phyloP scores from a whole-genome alignment of 2,113 vertebrate species.

The Nycticebus coucang region DNA sequence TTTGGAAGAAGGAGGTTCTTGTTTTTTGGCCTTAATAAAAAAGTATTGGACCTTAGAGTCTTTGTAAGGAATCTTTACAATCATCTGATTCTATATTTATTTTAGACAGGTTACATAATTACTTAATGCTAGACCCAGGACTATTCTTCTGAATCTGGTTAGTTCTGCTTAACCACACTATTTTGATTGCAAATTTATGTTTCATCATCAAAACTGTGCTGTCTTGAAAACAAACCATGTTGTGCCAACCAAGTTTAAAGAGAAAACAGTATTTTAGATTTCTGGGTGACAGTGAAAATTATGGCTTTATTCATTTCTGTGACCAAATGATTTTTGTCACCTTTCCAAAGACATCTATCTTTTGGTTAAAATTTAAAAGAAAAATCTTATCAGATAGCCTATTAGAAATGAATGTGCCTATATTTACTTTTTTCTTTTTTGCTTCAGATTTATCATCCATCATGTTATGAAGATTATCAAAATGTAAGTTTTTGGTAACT shows the following conservation, averaged over 20 bases:
- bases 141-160: neutral
- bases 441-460: slow-evolving; percentile 96
- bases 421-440: slow-evolving; percentile 48
- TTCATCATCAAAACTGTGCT: slow-evolving; percentile 39
- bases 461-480: slow-evolving; percentile 98
- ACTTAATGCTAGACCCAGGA: slow-evolving; percentile 1
- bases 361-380: slow-evolving; percentile 42
- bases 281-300: neutral
- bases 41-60: slow-evolving; percentile 19
- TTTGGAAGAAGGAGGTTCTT: slow-evolving; percentile 13
- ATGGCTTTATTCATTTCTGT: neutral
- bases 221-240: neutral
- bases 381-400: slow-evolving; percentile 13
- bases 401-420: slow-evolving; percentile 37
- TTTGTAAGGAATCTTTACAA: slow-evolving; percentile 3
- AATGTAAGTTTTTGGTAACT: slow-evolving; percentile 90
- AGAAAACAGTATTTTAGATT: neutral
- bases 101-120: slow-evolving; percentile 17
- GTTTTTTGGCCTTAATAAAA: slow-evolving; percentile 6
- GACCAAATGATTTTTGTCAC: neutral
- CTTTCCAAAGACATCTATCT: neutral
- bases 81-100: neutral
- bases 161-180: neutral
- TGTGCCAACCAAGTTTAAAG: slow-evolving; percentile 23
- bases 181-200: slow-evolving; percentile 32